Conservation (phyloP, 2,888 invertebrate species). For the Meteorus cinctellus region DNA sequence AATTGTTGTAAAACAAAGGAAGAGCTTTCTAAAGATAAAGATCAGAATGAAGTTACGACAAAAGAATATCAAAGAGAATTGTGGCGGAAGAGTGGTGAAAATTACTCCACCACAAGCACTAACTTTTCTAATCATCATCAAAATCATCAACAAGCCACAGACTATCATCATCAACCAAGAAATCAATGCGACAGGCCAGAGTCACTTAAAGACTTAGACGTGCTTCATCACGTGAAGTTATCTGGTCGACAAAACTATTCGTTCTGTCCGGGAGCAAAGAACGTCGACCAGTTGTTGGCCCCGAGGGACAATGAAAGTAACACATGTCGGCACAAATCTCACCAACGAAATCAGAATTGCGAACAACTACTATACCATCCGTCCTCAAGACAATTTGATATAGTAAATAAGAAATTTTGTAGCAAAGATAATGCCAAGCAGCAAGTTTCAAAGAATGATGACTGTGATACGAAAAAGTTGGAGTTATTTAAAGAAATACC, state of each 20-base stretch:
- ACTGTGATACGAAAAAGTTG: not conserved
- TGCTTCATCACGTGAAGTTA: constrained; percentile 30
- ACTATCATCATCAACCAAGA: constrained; percentile 26
- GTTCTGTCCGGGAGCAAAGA: constrained; percentile 48
- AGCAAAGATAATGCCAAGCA: constrained; percentile 6
- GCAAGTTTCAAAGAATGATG: not conserved
- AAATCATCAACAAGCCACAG: constrained; percentile 19
- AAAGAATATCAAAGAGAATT: constrained; percentile 2
- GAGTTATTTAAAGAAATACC: constrained; percentile 43
- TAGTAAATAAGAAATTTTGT: constrained; percentile 25
- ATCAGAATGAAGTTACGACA: constrained; percentile 8
- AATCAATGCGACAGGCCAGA: constrained; percentile 20
- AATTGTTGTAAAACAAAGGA: constrained; percentile 16
- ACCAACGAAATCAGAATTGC: constrained; percentile 42
- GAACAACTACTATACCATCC: constrained; percentile 28
- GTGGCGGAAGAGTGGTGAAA: constrained; percentile 19
- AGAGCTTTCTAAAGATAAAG: not conserved
- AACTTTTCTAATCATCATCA: not conserved
- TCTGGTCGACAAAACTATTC: constrained; percentile 44
- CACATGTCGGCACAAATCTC: constrained; percentile 21
- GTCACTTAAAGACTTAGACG: constrained; percentile 38
- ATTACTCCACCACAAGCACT: not conserved
- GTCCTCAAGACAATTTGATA: constrained; percentile 17
- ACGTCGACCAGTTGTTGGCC: constrained; percentile 45
- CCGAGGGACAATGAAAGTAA: constrained; percentile 43